Conservation (phyloP, 2,888 invertebrate species). For the Clitarchus hookeri region DNA sequence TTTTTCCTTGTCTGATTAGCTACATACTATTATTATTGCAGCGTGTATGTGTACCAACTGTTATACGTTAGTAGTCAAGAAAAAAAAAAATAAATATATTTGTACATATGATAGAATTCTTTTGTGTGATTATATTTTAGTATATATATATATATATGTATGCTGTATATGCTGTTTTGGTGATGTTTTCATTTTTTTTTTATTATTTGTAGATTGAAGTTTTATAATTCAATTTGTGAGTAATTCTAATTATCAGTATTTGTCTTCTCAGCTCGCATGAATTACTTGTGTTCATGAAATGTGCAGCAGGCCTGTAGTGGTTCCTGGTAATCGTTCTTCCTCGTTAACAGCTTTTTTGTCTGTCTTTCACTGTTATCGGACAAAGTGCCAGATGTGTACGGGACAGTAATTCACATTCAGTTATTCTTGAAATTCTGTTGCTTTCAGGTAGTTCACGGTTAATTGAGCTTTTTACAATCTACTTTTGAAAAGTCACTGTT, state of each 20-base stretch:
- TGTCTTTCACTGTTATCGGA: too few relatives aligned
- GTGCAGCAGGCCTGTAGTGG: neutral
- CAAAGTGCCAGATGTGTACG: too few relatives aligned
- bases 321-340: too few relatives aligned
- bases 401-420: too few relatives aligned
- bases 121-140: neutral
- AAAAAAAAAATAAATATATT: conserved; percentile 3
- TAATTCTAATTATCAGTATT: neutral
- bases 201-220: neutral
- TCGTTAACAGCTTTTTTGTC: too few relatives aligned
- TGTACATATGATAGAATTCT: neutral
- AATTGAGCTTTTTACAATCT: too few relatives aligned
- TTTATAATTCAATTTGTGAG: neutral
- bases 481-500: too few relatives aligned
- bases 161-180: conserved; percentile 2
- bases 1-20: neutral
- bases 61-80: neutral
- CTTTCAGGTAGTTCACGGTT: too few relatives aligned
- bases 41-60: neutral
- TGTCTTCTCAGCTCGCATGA: neutral
- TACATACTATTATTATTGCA: neutral
- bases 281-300: neutral
- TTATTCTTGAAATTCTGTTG: too few relatives aligned
- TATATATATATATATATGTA: too few relatives aligned
- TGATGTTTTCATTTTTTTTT: neutral